phyloP scores from a whole-genome alignment of 2,888 invertebrate species.

The Neoscelio sp. region DNA sequence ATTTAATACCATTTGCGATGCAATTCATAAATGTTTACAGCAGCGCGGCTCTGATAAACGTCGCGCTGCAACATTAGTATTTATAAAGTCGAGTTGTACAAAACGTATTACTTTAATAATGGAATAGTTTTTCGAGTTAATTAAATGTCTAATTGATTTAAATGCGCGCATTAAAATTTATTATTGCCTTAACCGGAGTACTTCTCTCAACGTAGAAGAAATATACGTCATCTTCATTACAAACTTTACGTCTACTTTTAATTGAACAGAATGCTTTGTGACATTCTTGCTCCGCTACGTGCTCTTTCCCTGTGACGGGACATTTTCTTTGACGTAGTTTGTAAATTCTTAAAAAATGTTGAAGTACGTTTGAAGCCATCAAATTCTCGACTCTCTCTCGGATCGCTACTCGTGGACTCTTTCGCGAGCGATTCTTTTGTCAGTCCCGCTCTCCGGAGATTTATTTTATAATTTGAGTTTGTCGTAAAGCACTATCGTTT shows the following conservation, averaged over 20 bases:
- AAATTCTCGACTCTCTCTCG: slow-evolving; percentile 7
- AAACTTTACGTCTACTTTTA: slow-evolving; percentile 29
- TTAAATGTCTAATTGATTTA: slow-evolving; percentile 28
- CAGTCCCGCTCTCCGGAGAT: background rate
- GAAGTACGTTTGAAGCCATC: slow-evolving; percentile 15
- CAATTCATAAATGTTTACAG: slow-evolving; percentile 3
- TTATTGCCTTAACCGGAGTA: background rate
- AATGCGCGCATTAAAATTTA: slow-evolving; percentile 22
- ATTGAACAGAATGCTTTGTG: slow-evolving; percentile 49
- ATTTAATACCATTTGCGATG: background rate
- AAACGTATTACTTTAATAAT: slow-evolving; percentile 18
- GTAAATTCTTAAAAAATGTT: slow-evolving; percentile 34
- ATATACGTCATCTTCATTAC: slow-evolving; percentile 26
- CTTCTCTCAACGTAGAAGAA: slow-evolving; percentile 1
- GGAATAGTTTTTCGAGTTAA: slow-evolving; percentile 18
- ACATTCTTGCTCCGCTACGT: slow-evolving; percentile 24
- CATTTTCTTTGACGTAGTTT: slow-evolving; percentile 22
- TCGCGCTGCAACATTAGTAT: background rate
- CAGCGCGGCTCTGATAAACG: background rate
- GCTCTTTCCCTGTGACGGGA: background rate
- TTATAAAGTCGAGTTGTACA: background rate
- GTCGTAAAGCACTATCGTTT: slow-evolving; percentile 11
- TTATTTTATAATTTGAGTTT: slow-evolving; percentile 2
- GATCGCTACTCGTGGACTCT: background rate
- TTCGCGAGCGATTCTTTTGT: slow-evolving; percentile 7